These are phyloP conservation scores for Chamaea fasciata DNA, from an alignment of 2,113 vertebrate species.

Conservation along the genomic window DNA sequence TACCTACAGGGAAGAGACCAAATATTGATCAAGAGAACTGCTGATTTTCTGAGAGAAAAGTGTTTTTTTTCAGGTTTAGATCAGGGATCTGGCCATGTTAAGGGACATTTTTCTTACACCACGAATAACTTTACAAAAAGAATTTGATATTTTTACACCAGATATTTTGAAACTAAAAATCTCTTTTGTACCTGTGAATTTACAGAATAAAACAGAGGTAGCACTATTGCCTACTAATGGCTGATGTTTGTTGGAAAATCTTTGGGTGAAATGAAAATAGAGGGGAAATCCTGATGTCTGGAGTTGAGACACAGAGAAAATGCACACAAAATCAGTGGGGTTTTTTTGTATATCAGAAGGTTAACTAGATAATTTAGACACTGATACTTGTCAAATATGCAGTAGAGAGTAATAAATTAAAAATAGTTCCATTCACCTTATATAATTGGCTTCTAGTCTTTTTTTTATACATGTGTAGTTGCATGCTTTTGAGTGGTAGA, in stretches of 20 bases:
- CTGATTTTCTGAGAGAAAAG: background rate
- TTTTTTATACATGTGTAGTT: background rate
- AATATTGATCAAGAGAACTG: background rate
- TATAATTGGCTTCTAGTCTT: fast-evolving
- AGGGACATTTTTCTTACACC: background rate
- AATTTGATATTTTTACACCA: background rate
- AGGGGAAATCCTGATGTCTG: background rate
- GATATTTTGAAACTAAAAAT: background rate
- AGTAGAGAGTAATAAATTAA: background rate
- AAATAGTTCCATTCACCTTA: background rate
- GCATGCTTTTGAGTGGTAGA: background rate
- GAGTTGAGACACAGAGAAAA: background rate
- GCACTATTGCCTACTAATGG: background rate
- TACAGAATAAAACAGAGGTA: background rate
- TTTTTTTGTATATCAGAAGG: background rate
- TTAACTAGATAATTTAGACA: background rate
- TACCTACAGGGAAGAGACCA: fast-evolving
- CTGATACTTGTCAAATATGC: background rate
- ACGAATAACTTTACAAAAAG: background rate
- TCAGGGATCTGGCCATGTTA: background rate
- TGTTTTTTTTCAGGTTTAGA: background rate
- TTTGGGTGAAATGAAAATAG: background rate
- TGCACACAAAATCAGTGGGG: fast-evolving
- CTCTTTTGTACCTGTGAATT: background rate
- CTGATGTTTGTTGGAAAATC: background rate